These are phyloP conservation scores for Proisotoma minuta DNA, from an alignment of 2,888 invertebrate genomes.

Conservation along the genomic window DNA sequence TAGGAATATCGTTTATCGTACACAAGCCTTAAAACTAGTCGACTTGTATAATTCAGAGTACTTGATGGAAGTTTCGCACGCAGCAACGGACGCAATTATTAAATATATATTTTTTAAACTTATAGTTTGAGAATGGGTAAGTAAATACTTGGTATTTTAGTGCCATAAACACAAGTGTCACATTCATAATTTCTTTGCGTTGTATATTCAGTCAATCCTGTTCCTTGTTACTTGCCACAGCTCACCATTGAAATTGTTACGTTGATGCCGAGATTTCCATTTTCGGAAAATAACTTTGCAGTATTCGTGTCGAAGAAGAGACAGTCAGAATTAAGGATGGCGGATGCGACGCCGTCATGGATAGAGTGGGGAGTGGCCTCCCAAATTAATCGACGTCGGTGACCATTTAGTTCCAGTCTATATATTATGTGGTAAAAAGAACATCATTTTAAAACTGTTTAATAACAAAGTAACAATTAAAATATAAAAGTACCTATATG, in stretches of 20 bases:
- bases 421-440: not conserved
- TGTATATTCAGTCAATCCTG: no score
- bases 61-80: no score
- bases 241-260: constrained; percentile 56
- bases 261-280: constrained; percentile 61
- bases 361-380: constrained; percentile 60
- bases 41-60: no score
- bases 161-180: no score
- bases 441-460: not conserved
- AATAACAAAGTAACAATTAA: not conserved
- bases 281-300: constrained; percentile 60
- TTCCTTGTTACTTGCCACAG: constrained; percentile 14
- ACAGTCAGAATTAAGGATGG: constrained; percentile 60
- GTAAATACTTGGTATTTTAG: no score
- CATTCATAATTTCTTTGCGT: no score
- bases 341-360: constrained; percentile 59
- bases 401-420: constrained; percentile 59
- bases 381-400: constrained; percentile 58
- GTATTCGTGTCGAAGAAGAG: constrained; percentile 60
- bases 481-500: constrained; percentile 65
- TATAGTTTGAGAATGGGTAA: no score
- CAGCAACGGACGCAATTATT: no score
- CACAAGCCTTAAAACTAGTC: no score
- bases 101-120: no score
- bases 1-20: no score